A percentile compares a stretch with the other conserved stretches of the same genome.
These are phyloP conservation scores for Cryptocheilus praepositus DNA, from an alignment of 2,888 invertebrate genomes.

Conservation along the genomic window DNA sequence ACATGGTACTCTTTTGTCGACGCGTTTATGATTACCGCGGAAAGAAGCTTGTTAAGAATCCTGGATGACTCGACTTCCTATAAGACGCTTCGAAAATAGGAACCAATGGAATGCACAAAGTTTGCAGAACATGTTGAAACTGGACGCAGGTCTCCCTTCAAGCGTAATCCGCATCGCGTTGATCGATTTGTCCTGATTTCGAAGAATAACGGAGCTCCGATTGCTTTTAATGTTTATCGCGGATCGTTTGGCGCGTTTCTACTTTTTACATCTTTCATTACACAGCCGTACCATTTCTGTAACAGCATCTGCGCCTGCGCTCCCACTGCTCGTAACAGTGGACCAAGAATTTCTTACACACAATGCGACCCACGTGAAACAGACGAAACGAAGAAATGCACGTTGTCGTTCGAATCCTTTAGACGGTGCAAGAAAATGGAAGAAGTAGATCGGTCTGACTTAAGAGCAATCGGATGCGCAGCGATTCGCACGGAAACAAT, in stretches of 20 bases:
- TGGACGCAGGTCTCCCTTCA: constrained; percentile 65
- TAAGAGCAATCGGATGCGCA: too few species aligned
- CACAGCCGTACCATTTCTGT: neutral
- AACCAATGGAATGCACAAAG: constrained; percentile 66
- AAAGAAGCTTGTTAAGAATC: constrained; percentile 77
- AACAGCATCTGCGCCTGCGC: too few species aligned
- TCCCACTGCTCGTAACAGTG: too few species aligned
- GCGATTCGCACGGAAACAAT: too few species aligned
- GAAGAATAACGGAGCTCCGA: constrained; percentile 1
- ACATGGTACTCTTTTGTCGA: constrained; percentile 95
- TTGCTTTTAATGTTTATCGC: neutral
- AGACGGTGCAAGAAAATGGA: too few species aligned
- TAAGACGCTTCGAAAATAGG: constrained; percentile 59
- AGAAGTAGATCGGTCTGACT: too few species aligned
- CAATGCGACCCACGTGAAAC: too few species aligned
- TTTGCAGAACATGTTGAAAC: constrained; percentile 60
- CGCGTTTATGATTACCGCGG: constrained; percentile 96
- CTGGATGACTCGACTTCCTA: constrained; percentile 72
- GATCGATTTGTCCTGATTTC: constrained; percentile 46
- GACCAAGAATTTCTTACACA: too few species aligned
- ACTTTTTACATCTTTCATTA: constrained; percentile 1
- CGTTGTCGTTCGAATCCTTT: too few species aligned
- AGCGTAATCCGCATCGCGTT: constrained; percentile 42
- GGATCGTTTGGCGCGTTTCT: constrained; percentile 2
- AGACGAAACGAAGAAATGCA: too few species aligned